Percentiles rank a stretch among this genome's conserved stretches.
Evolutionary conservation across 1,140 invertebrate species (phyloP).

Genomic region (Chironomus striatipennis): DNA sequence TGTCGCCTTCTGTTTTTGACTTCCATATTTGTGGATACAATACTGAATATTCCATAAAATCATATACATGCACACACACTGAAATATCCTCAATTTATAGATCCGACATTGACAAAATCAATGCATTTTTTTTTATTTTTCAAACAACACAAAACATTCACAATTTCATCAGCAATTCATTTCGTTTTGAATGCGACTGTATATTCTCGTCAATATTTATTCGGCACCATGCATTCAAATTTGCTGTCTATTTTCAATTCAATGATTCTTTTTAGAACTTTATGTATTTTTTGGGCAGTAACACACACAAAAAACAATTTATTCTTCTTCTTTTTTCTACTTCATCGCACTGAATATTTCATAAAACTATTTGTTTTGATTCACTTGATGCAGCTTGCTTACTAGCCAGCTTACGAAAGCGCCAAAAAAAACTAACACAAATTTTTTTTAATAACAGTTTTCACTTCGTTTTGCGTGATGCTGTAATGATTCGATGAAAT

Average conservation of each 20-base stretch:
- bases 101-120: background rate
- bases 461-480: background rate
- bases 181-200: background rate
- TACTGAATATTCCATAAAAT: background rate
- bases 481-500: background rate
- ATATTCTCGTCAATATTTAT: background rate
- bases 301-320: background rate
- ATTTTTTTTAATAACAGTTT: background rate
- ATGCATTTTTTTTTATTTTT: background rate
- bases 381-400: background rate
- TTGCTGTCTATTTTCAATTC: background rate
- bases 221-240: background rate
- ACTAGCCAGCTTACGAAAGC: background rate
- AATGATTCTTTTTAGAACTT: background rate
- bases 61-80: background rate
- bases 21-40: slow-evolving; percentile 24
- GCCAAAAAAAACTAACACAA: background rate
- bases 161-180: background rate
- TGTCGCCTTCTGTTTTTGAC: slow-evolving; percentile 29
- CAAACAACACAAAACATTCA: background rate
- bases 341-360: too few relatives aligned
- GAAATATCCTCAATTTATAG: background rate
- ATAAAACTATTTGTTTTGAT: too few relatives aligned
- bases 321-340: too few relatives aligned
- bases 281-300: background rate